These are phyloP conservation scores for Pachyrhynchus sulphureomaculatus DNA, from an alignment of 1,140 invertebrate species.

Conservation along the genomic window DNA sequence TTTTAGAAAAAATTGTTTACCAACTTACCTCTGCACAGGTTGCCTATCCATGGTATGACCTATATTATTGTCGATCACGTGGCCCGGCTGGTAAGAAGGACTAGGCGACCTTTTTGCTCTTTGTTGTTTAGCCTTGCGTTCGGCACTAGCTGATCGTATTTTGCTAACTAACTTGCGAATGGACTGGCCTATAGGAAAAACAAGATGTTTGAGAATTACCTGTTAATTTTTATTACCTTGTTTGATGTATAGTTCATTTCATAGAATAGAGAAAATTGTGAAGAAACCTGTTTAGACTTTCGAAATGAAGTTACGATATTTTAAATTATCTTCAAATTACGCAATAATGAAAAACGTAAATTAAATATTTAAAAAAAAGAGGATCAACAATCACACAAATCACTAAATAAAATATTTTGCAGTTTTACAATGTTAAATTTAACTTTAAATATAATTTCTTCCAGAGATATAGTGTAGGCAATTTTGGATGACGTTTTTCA, in stretches of 20 bases:
- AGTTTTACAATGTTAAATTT: too few species aligned
- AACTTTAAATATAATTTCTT: too few species aligned
- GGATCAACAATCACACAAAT: too few species aligned
- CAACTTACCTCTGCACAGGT: slow-evolving; percentile 62
- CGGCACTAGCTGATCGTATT: slow-evolving; percentile 71
- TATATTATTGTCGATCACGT: slow-evolving; percentile 59
- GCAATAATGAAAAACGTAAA: too few species aligned
- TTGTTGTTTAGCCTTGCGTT: slow-evolving; percentile 66
- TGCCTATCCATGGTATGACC: slow-evolving; percentile 45
- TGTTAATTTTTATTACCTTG: slow-evolving; percentile 8
- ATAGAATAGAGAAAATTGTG: background rate
- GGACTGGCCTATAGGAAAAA: slow-evolving; percentile 59
- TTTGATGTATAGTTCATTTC: slow-evolving; percentile 7
- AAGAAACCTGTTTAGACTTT: background rate
- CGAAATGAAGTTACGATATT: too few species aligned
- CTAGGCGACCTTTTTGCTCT: slow-evolving; percentile 52
- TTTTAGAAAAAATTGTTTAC: too few species aligned
- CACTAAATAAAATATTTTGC: too few species aligned
- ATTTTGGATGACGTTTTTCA: too few species aligned
- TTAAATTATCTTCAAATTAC: too few species aligned
- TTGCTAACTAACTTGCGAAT: slow-evolving; percentile 76
- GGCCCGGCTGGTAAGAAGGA: slow-evolving; percentile 63
- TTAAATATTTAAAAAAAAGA: too few species aligned
- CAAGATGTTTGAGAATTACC: slow-evolving; percentile 6
- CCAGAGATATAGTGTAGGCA: too few species aligned